Base-by-base conservation (phyloP, 1,140 invertebrate species). In the Chelonus insularis region DNA sequence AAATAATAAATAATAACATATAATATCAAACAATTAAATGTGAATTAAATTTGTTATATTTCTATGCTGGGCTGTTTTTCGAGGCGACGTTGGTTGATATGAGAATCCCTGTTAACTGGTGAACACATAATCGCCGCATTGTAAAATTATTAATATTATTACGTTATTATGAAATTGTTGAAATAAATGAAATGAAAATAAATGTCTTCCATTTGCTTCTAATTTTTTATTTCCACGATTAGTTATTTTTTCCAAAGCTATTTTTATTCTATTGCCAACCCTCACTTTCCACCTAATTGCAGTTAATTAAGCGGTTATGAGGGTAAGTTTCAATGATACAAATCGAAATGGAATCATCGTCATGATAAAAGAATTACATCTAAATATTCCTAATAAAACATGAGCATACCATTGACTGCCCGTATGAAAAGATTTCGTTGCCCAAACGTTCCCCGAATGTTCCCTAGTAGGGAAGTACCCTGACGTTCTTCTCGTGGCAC, bases 91-190 rank as follows among this genome's bases (percentile, higher is more conserved):
- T 81, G 75, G 79, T 79, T 76, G 73, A 79, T 78, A 79, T 73
- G 68, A 78, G 68, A 80, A 78, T 80, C 76, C 78, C 78, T 80
- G 79, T 81, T 81, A 80, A 78, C 73, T 80, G 75, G 76, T 80
- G 78, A 80, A 68, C 76, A 76, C 70, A 71, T 78, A 78, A 76
- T 77, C 77, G 74, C 77, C 78, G 71, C 73, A 81, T 80, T 81
- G 76, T 80, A 81, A 80, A 79, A 81, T 79, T 80, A 78, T 76
- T 73, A 72, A 72, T 67, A 79, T 79, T 79, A 81, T 80, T 81
- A 81, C 78, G 78, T 80, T 81, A 80, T 80, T 80, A 80, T 79
- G 74, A 80, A 80, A 80, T 81, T 81, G 79, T 81, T 81, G 79
- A 81, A 81, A 81, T 81, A 81, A 80, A 81, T 74, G 73, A 77